Evolutionary conservation across 2,888 invertebrate genomes (phyloP).

Genomic region (Halictus ligatus): DNA sequence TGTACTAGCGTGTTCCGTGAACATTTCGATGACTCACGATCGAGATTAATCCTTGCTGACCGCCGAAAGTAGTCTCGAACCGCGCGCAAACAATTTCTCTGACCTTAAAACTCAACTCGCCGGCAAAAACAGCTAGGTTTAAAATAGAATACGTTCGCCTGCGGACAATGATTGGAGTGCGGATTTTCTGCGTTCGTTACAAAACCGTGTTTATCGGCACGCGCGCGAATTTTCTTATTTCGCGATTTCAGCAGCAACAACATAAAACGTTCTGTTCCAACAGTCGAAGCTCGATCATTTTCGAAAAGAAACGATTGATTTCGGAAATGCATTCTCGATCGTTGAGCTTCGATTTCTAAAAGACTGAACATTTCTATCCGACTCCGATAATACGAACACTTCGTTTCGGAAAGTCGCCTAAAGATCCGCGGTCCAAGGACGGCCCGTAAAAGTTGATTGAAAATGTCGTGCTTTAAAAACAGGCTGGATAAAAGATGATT

Average conservation of each 20-base stretch:
- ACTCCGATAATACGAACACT: no score
- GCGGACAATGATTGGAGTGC: not conserved
- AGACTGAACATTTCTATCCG: not conserved
- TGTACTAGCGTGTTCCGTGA: constrained; percentile 14
- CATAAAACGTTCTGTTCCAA: not conserved
- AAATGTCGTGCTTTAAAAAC: not conserved
- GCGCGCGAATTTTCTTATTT: not conserved
- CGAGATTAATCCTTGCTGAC: constrained; percentile 30
- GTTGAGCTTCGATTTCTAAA: not conserved
- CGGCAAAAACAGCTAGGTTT: not conserved
- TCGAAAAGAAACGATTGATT: not conserved
- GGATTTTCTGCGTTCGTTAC: not conserved
- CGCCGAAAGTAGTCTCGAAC: not conserved
- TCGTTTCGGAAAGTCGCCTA: not conserved
- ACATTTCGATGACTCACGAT: constrained; percentile 12
- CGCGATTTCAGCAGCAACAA: not conserved
- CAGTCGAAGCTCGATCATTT: not conserved
- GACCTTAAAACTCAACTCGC: constrained; percentile 23
- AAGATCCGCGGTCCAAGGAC: not conserved
- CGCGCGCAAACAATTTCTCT: not conserved
- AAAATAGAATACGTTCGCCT: constrained; percentile 19
- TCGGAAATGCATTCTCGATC: not conserved
- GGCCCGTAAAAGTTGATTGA: not conserved
- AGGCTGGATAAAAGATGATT: not conserved
- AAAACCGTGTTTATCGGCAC: not conserved